phyloP scores from a whole-genome alignment of 1,140 invertebrate species.

The Trichonephila clavata region DNA sequence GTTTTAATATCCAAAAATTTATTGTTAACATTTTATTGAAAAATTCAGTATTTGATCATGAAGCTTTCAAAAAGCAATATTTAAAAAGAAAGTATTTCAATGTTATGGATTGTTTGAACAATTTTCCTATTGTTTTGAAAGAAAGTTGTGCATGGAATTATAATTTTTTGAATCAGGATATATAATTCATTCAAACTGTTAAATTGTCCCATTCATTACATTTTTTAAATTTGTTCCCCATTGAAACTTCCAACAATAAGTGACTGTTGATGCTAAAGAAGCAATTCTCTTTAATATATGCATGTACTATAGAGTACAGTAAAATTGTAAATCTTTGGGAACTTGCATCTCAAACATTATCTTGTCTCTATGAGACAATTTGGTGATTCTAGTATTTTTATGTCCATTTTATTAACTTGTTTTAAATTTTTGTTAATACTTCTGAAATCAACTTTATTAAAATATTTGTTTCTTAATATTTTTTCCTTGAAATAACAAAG shows the following conservation, averaged over 20 bases:
- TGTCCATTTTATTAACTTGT: background rate
- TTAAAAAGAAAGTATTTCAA: background rate
- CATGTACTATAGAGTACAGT: background rate
- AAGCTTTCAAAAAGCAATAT: background rate
- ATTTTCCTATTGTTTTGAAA: background rate
- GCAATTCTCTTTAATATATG: background rate
- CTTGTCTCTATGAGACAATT: background rate
- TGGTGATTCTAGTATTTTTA: background rate
- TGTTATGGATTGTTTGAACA: background rate
- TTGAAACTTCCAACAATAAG: background rate
- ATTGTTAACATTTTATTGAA: background rate
- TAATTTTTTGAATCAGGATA: background rate
- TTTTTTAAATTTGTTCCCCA: background rate
- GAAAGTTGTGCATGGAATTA: background rate
- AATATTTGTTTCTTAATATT: too few species aligned
- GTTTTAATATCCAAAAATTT: background rate
- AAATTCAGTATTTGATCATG: background rate
- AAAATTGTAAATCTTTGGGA: background rate
- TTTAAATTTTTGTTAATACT: too few species aligned
- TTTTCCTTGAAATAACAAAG: too few species aligned
- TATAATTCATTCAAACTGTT: background rate
- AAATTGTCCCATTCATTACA: background rate
- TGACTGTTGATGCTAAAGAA: background rate
- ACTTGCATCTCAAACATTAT: background rate
- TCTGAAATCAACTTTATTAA: too few species aligned